These are phyloP conservation scores for Drosophila bocqueti DNA, from an alignment of 1,140 invertebrate genomes.

Conservation along the genomic window DNA sequence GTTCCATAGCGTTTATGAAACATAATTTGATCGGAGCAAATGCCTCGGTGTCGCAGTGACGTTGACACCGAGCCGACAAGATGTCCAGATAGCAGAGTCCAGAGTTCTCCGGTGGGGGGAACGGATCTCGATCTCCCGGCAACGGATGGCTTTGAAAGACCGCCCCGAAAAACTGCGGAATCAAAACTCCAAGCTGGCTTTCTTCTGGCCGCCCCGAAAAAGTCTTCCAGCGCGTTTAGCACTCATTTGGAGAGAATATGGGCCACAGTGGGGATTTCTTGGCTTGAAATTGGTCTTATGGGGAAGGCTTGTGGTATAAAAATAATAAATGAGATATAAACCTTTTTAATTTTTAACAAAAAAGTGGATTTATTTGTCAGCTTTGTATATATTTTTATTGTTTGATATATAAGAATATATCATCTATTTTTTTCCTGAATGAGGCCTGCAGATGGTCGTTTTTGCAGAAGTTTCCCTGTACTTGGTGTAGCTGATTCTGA, in stretches of 20 bases:
- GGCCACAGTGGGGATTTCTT: constrained; percentile 13
- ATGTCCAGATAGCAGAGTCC: constrained; percentile 37
- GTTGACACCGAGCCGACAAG: constrained; percentile 60
- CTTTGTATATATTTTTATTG: too few species aligned
- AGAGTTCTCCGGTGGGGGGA: neutral
- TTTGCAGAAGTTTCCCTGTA: constrained; percentile 1
- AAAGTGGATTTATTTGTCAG: neutral
- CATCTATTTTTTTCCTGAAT: too few species aligned
- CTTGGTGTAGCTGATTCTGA: constrained; percentile 10
- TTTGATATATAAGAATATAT: too few species aligned
- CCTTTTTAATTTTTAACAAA: neutral
- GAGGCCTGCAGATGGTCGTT: too few species aligned
- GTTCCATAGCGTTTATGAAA: constrained; percentile 76
- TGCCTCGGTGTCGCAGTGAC: constrained; percentile 69
- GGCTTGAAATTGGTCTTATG: too few species aligned
- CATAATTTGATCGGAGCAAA: constrained; percentile 81
- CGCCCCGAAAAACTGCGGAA: constrained; percentile 71
- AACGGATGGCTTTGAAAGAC: constrained; percentile 70
- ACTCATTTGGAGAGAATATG: constrained; percentile 69
- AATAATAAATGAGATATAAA: neutral
- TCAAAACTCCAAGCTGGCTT: constrained; percentile 58
- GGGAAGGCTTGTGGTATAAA: too few species aligned
- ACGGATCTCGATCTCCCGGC: constrained; percentile 13
- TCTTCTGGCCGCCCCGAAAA: constrained; percentile 56
- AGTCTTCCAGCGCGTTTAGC: constrained; percentile 63